phyloP scores from a whole-genome alignment of 2,113 vertebrate species.

The Ophiodon elongatus region DNA sequence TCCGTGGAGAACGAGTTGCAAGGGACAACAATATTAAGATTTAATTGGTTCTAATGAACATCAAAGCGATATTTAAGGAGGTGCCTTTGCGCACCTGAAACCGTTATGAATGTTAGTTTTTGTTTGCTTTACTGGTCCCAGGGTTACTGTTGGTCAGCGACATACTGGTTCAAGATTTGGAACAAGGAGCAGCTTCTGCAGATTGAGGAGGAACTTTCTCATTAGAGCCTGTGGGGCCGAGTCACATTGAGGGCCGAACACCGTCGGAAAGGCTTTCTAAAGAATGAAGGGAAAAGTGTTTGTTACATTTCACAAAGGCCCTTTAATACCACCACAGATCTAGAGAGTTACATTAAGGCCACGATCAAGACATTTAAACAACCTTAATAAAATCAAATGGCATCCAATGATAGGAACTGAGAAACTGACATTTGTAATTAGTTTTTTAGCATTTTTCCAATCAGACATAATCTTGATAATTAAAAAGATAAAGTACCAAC shows the following conservation, averaged over 20 bases:
- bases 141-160: slow-evolving; percentile 5
- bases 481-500: not conserved
- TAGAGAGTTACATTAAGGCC: not conserved
- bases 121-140: not conserved
- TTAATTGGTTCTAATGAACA: not conserved
- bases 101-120: not conserved
- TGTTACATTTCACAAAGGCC: not conserved
- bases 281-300: not conserved
- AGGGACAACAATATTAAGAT: not conserved
- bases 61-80: not conserved
- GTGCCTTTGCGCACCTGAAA: not conserved
- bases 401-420: not conserved
- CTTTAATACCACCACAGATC: not conserved
- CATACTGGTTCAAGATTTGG: slow-evolving; percentile 53
- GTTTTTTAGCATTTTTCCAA: not conserved
- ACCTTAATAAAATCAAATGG: not conserved
- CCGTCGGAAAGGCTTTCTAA: slow-evolving; percentile 72
- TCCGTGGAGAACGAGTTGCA: not conserved
- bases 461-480: not conserved
- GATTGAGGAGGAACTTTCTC: slow-evolving; percentile 76
- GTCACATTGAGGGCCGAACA: slow-evolving; percentile 80
- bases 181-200: slow-evolving; percentile 67
- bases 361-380: slow-evolving; percentile 1
- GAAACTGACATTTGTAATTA: not conserved
- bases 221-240: slow-evolving; percentile 74